phyloP scores from a whole-genome alignment of 2,797 vertebrate genomes.

The Enoplosus armatus region DNA sequence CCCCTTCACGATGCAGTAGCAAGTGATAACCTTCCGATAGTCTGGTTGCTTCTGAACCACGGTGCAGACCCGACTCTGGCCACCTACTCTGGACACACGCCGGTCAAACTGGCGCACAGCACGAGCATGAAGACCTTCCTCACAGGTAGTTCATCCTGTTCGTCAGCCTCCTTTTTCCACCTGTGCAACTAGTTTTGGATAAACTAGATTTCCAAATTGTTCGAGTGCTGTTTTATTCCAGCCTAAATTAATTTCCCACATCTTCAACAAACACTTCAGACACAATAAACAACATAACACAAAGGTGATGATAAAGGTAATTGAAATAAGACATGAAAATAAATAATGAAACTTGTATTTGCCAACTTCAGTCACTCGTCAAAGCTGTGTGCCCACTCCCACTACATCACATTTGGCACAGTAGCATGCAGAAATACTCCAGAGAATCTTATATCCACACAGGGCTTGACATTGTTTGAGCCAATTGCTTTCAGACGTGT shows the following conservation, averaged over 20 bases:
- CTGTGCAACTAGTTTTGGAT: background rate
- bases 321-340: constrained; percentile 31
- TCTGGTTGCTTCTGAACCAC: constrained; percentile 96
- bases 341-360: constrained; percentile 29
- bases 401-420: constrained; percentile 22
- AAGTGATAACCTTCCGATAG: constrained; percentile 95
- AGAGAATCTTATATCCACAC: background rate
- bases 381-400: constrained; percentile 16
- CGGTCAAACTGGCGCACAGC: constrained; percentile 95
- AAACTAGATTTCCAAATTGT: constrained; percentile 9
- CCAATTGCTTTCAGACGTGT: background rate
- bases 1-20: constrained; percentile 98
- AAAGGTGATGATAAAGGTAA: constrained; percentile 15
- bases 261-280: constrained; percentile 13
- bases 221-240: background rate
- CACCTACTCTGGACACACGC: constrained; percentile 97
- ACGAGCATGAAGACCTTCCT: constrained; percentile 95
- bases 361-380: constrained; percentile 25
- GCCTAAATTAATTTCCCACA: constrained; percentile 6
- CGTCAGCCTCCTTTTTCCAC: background rate
- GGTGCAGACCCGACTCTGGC: constrained; percentile 97
- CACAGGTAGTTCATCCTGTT: constrained; percentile 82
- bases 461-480: background rate
- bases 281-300: constrained; percentile 24
- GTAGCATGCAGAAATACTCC: background rate